Evolutionary conservation across 2,888 invertebrate species (phyloP), one percentile per base, ranked within the genome.

Genomic region (Halictus quadricinctus): DNA sequence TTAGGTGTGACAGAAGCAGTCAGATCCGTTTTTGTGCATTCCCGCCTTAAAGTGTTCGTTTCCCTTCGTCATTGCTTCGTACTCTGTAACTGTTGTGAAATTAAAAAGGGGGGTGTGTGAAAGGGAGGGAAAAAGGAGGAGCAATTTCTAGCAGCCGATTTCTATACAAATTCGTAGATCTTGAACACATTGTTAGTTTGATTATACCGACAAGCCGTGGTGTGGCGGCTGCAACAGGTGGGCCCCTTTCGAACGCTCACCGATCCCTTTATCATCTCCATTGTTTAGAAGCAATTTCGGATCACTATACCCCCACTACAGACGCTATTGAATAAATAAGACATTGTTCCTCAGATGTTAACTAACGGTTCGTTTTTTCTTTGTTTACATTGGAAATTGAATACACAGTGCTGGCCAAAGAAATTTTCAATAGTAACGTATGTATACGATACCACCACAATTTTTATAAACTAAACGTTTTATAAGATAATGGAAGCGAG

Each of bases 191-290:
- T 41, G 18, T 69, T 69, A 21, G 69, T 10, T 21, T 12, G 69
- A 69, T 41, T n/a, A 12, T 41, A 41, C 41, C 4, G 12, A 41
- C 21, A 21, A 41, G 21, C 0, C n/a, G 21, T 69, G 21, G n/a
- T 43, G 21, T n/a, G 21, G 36, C 21, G n/a, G 21, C 41, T 69
- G 69, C 69, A 69, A 69, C 69, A 69, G 41, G 69, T 69, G 69
- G 41, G 69, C 41, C 69, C 69, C 21, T 21, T 41, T 43, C n/a
- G 41, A 41, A 69, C 69, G 21, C 69, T 69, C 21, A 10, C n/a
- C 41, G 41, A 69, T 69, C 21, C 69, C 41, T 69, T 69, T 69
- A 41, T 36, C 41, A 41, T 66, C 36, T 18, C 8, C 29, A 29
- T 66, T 66, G 66, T 18, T 66, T 66, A 36, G 8, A 66, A 18